Base-by-base conservation (phyloP, 1,140 invertebrate genomes). In the Mercenaria mercenaria region DNA sequence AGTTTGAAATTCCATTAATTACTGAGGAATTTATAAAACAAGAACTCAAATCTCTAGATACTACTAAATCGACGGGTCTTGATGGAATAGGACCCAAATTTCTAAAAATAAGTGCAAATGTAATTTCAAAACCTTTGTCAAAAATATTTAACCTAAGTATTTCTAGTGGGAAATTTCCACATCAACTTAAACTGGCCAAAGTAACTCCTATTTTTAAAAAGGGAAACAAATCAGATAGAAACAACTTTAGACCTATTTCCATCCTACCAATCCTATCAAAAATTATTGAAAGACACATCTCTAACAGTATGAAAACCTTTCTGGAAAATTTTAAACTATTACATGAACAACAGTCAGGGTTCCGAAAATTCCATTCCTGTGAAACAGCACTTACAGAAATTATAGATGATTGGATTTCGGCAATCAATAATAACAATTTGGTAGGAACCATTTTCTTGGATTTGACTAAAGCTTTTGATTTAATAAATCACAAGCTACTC, bases 111-210 rank as follows among this genome's bases (percentile, higher is more conserved):
- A 52, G 23, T 15, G 15, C 8, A 13, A n/a, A 79, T 6, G 26
- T 32, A n/a, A 15, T 47, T 18, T 47, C 41, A 20, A 50, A 50
- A 8, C 74, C 23, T 18, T 47, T 50, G 23, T 4, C 32, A 15
- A 52, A n/a, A n/a, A 47, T 50, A 29, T 29, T 79, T 29, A 79
- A 79, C 43, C 26, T 50, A 23, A 29, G 74, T 79, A 79, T 79
- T 26, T 6, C 6, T n/a, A 23, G 26, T 11, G 74, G 43, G 13
- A 79, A 23, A 26, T 80, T 59, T 59, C 52, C 52, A 15, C 6
- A 10, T 6, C 3, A 3, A 59, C 20, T 59, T n/a, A 59, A 59
- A n/a, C 6, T 23, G 15, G 52, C 52, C 4, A 59, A 59, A 59
- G 52, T 59, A n/a, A 59, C 23, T 23, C 52, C 52, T 4, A 59